Base-by-base conservation (phyloP, 1,140 invertebrate genomes). In the Pseudomyrmex flavicornis region DNA sequence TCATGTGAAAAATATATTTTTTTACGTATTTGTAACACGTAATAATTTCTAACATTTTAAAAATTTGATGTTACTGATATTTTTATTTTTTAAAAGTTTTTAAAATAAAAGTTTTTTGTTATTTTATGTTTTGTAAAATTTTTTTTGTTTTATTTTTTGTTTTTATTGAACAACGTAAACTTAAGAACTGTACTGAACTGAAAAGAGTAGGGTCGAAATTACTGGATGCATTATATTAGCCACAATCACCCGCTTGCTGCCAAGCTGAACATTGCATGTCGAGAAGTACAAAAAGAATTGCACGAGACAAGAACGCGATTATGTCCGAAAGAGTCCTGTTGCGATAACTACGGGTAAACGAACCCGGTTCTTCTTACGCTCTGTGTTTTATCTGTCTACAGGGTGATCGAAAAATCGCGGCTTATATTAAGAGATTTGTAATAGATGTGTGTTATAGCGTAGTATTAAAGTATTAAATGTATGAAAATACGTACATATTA, bases 291-390 rank as follows among this genome's bases (percentile, higher is more conserved):
- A 82, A 84, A 89, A 85, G 89, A 88, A 87, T 89, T 52, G 54
- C 65, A 73, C 65, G 79, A 89, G 83, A 89, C 89, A 86, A 85
- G 85, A 87, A 62, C 61, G 76, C 70, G 88, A 88, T 88, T 88
- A 88, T 87, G 52, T 46, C 61, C 72, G 85, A 86, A 89, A 89
- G 88, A 86, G 88, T 88, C 86, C 86, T 82, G 73, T 89, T 83
- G 85, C 83, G 88, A 90, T 90, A 90, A 89, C 77, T 48, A 17
- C 66, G 88, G 88, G 88, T 90, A 89, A 90, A 90, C 79, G 88
- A 89, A 90, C 89, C 70, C 83, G 59, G 54, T 62, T 87, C 85
- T 80, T 52, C 73, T 87, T 84, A 84, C 77, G n/a, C 83, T 59
- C 58, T 88, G 80, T 26, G 66, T 74, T 76, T 80, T 80, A 80